Evolutionary conservation across 2,113 vertebrate genomes (phyloP).

Genomic region (Callospermophilus lateralis): DNA sequence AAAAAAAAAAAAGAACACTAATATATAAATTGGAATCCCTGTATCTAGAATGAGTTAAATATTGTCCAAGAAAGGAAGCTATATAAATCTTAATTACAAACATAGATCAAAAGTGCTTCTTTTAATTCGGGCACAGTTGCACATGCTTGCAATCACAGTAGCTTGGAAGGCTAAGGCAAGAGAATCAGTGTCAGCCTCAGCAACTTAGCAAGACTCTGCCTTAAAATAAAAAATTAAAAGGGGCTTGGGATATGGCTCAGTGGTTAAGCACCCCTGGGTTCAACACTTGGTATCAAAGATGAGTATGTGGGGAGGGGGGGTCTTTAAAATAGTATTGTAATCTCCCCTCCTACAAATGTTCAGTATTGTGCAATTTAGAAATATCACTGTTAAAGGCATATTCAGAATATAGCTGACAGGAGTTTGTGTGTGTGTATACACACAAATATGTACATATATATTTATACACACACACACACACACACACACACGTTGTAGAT

Average conservation of each 20-base stretch:
- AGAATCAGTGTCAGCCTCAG: too few species aligned
- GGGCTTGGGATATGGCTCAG: too few species aligned
- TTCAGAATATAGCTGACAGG: conserved; percentile 62
- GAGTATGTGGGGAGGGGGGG: too few species aligned
- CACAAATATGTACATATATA: too few species aligned
- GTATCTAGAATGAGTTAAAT: neutral
- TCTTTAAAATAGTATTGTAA: neutral
- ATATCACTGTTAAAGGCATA: conserved; percentile 45
- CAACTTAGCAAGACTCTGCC: too few species aligned
- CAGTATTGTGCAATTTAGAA: conserved; percentile 71
- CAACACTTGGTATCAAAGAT: neutral
- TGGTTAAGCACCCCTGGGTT: neutral
- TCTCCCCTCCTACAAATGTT: neutral
- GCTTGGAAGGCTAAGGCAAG: too few species aligned
- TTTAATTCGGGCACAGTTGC: too few species aligned
- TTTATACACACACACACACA: too few species aligned
- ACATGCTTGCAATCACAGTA: too few species aligned
- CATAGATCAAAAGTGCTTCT: conserved; percentile 2
- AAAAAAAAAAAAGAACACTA: conserved; percentile 18
- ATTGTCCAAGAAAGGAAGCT: neutral
- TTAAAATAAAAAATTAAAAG: too few species aligned
- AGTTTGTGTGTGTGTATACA: neutral
- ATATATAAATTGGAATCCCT: neutral
- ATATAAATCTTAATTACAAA: neutral
- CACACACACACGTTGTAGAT: too few species aligned